Conservation (phyloP, 2,888 invertebrate species). For the Chaetogeoica ovagalla region DNA sequence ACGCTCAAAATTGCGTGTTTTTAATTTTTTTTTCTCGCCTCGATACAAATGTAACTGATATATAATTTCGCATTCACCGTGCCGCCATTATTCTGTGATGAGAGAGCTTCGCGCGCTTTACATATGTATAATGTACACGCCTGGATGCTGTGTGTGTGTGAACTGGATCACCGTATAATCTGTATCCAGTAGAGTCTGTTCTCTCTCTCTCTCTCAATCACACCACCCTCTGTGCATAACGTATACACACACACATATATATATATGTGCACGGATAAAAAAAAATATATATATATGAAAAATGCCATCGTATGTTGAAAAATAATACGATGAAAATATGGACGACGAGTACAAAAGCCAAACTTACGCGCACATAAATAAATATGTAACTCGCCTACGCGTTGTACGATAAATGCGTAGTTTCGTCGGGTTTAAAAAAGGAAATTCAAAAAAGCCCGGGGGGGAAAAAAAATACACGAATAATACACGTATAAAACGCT, state of each 20-base stretch:
- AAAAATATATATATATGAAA: conserved; percentile 6
- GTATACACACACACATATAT: too few relatives aligned
- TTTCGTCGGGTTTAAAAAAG: conserved; percentile 12
- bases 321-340: conserved; percentile 44
- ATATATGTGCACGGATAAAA: background rate
- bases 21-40: conserved; percentile 22
- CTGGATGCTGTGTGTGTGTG: background rate
- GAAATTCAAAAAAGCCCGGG: background rate
- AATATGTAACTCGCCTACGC: background rate
- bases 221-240: background rate
- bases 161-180: conserved; percentile 33
- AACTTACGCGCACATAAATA: background rate
- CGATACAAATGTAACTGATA: background rate
- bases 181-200: conserved; percentile 16
- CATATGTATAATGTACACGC: background rate
- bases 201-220: conserved; percentile 19
- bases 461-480: background rate
- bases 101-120: conserved; percentile 8
- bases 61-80: background rate
- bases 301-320: conserved; percentile 45
- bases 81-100: conserved; percentile 31
- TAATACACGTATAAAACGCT: conserved; percentile 1
- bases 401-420: conserved; percentile 2
- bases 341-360: conserved; percentile 24
- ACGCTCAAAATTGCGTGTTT: background rate